These are phyloP conservation scores for Troides oblongomaculatus DNA, from an alignment of 2,888 invertebrate species.

Conservation along the genomic window DNA sequence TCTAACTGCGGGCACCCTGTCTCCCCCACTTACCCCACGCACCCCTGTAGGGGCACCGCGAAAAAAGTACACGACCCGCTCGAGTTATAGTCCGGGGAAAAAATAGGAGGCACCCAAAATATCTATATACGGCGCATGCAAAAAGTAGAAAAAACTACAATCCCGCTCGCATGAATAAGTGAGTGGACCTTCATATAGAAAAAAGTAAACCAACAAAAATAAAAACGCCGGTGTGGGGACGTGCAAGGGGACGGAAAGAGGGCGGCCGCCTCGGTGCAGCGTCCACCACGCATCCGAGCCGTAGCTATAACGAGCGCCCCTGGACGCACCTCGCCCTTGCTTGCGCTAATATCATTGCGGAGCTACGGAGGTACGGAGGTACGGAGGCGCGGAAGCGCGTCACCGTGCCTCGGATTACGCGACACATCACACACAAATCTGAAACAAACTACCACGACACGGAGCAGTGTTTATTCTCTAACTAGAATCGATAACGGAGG, in stretches of 20 bases:
- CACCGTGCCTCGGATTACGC: conserved; percentile 22
- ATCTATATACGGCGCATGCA: conserved; percentile 74
- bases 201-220: conserved; percentile 67
- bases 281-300: conserved; percentile 28
- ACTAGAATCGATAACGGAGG: conserved; percentile 21
- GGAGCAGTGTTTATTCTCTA: conserved; percentile 15
- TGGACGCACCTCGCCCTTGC: conserved; percentile 28
- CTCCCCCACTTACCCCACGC: conserved; percentile 34
- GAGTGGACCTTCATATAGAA: conserved; percentile 75
- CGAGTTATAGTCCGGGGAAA: conserved; percentile 75
- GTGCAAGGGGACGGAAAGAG: conserved; percentile 44
- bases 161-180: conserved; percentile 77
- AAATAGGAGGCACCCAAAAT: conserved; percentile 77
- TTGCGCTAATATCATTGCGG: conserved; percentile 1
- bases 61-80: conserved; percentile 75
- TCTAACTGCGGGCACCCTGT: conserved; percentile 76
- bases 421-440: conserved; percentile 14
- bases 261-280: conserved; percentile 33
- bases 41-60: conserved; percentile 61
- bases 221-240: conserved; percentile 48
- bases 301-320: conserved; percentile 28
- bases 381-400: background rate
- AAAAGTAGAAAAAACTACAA: conserved; percentile 73
- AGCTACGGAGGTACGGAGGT: background rate
- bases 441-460: conserved; percentile 15